phyloP scores from a whole-genome alignment of 1,140 invertebrate species.

The Potamilus streckersoni region DNA sequence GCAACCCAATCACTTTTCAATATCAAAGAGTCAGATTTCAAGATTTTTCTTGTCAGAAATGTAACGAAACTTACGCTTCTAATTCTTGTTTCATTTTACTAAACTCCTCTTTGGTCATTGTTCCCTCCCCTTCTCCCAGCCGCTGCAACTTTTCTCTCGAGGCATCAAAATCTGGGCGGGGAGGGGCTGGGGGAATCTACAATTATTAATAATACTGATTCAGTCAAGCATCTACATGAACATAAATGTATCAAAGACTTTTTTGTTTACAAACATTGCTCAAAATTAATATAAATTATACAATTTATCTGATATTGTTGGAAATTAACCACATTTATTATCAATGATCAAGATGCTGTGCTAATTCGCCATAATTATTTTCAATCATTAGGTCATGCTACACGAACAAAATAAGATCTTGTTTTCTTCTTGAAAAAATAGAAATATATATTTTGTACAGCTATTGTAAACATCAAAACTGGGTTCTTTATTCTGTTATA shows the following conservation, averaged over 20 bases:
- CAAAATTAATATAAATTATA: too few relatives aligned
- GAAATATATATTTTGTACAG: too few relatives aligned
- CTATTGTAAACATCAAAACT: too few relatives aligned
- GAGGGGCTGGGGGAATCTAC: slow-evolving; percentile 98
- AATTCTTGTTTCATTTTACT: slow-evolving; percentile 99
- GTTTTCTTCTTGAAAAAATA: too few relatives aligned
- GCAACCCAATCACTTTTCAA: too few relatives aligned
- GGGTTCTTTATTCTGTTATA: too few relatives aligned
- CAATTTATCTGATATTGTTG: background rate
- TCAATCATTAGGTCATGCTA: background rate
- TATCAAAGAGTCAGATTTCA: too few relatives aligned
- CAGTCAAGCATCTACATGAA: background rate
- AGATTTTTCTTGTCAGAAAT: too few relatives aligned
- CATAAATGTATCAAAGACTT: too few relatives aligned
- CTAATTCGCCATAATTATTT: background rate
- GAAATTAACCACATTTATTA: background rate
- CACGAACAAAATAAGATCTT: too few relatives aligned
- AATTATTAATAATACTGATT: slow-evolving; percentile 18
- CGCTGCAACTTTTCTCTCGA: slow-evolving; percentile 98
- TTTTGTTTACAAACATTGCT: too few relatives aligned
- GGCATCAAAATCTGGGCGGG: slow-evolving; percentile 98
- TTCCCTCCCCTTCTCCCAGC: slow-evolving; percentile 97
- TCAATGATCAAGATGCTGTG: background rate
- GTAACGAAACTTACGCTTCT: slow-evolving; percentile 85
- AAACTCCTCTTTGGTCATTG: slow-evolving; percentile 99